Evolutionary conservation across 1,140 invertebrate species (phyloP).

Genomic region (Drosophila hydei): DNA sequence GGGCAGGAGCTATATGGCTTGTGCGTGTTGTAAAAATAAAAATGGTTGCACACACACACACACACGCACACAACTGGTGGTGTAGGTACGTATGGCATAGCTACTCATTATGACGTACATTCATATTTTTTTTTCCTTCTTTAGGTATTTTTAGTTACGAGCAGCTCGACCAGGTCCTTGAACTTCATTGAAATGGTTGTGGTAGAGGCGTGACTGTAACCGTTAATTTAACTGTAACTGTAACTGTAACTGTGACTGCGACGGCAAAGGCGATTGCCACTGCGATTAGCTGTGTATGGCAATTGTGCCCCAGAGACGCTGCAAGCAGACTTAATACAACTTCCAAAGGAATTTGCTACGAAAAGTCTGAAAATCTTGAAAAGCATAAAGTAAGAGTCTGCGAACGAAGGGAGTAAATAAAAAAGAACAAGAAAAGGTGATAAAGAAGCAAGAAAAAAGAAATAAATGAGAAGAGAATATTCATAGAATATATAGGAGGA

Average conservation of each 20-base stretch:
- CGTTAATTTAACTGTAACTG: conserved; percentile 5
- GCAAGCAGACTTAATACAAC: neutral
- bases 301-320: conserved; percentile 1
- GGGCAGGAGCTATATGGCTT: neutral
- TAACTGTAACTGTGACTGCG: neutral
- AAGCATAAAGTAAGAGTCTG: too few species aligned
- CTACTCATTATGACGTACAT: conserved; percentile 72
- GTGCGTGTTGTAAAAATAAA: conserved; percentile 74
- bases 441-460: too few species aligned
- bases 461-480: too few species aligned
- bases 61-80: conserved; percentile 24
- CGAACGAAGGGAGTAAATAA: too few species aligned
- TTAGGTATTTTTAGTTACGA: conserved; percentile 56
- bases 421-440: too few species aligned
- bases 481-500: too few species aligned
- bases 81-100: conserved; percentile 47
- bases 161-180: conserved; percentile 46
- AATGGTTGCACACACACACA: conserved; percentile 47
- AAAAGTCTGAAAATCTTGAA: neutral
- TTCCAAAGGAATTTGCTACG: neutral
- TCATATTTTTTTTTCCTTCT: conserved; percentile 6
- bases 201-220: conserved; percentile 2
- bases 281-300: neutral
- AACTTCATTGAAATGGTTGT: conserved; percentile 37
- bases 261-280: neutral